Evolutionary conservation across 2,888 invertebrate genomes (phyloP).

Genomic region (Druceiella hillmani): DNA sequence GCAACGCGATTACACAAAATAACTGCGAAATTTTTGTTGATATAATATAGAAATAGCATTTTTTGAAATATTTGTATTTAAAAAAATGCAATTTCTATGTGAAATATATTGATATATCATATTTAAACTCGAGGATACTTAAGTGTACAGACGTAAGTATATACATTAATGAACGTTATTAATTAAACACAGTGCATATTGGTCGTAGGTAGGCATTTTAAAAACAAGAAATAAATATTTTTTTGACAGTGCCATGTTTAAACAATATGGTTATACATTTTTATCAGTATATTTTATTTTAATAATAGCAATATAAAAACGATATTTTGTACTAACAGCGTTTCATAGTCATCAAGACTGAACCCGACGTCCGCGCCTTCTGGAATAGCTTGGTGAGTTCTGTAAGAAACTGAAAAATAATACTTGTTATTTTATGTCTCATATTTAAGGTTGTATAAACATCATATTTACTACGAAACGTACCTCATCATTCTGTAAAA

Average conservation of each 20-base stretch:
- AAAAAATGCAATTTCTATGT: too few relatives aligned
- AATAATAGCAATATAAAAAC: conserved; percentile 8
- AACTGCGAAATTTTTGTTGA: too few relatives aligned
- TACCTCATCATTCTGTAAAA: conserved; percentile 64
- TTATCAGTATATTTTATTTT: conserved; percentile 1
- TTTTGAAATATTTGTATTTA: too few relatives aligned
- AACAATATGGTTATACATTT: too few relatives aligned
- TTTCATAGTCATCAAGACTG: conserved; percentile 88
- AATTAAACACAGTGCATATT: conserved; percentile 13
- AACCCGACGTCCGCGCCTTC: conserved; percentile 72
- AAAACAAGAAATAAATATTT: background rate
- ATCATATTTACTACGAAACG: conserved; percentile 7
- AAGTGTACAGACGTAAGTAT: too few relatives aligned
- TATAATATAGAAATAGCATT: too few relatives aligned
- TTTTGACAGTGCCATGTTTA: background rate
- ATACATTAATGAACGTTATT: too few relatives aligned
- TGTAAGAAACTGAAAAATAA: conserved; percentile 66
- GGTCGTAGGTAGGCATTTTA: conserved; percentile 3
- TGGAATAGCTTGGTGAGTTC: conserved; percentile 84
- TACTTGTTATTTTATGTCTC: conserved; percentile 16
- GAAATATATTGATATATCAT: too few relatives aligned
- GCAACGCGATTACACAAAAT: too few relatives aligned
- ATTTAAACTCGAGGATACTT: too few relatives aligned
- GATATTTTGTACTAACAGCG: conserved; percentile 89
- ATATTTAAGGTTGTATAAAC: background rate